A percentile compares a stretch with the other conserved stretches of the same genome.
These are phyloP conservation scores for Stomatorhinus walkeri DNA, from an alignment of 2,797 vertebrate species.

Conservation along the genomic window DNA sequence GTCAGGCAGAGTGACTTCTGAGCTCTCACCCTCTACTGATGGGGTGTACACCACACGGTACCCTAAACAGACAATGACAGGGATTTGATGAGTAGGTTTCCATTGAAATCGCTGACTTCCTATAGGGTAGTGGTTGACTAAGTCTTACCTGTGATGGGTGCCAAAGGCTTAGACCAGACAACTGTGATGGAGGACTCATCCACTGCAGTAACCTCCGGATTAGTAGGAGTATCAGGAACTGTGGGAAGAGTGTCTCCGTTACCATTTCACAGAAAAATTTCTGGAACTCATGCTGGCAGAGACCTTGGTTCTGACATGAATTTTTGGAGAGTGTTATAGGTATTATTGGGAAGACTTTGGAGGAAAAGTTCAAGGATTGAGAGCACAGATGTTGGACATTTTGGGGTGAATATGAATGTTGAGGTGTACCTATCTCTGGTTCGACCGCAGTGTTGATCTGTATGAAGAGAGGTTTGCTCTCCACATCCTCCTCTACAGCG, in stretches of 20 bases:
- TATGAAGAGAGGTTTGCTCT: conserved; percentile 83
- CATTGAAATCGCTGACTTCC: conserved; percentile 33
- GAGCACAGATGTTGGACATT: background rate
- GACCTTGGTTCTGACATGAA: background rate
- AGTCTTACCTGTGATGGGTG: conserved; percentile 84
- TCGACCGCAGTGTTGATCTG: conserved; percentile 83
- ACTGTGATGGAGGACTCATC: background rate
- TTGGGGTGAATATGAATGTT: background rate
- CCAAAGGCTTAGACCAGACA: conserved; percentile 81
- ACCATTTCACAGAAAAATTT: background rate
- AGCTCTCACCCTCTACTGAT: conserved; percentile 85
- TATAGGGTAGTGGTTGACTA: background rate
- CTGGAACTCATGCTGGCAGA: background rate
- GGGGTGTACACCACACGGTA: conserved; percentile 87
- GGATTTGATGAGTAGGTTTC: background rate
- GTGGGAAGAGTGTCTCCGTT: background rate
- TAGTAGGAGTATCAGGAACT: conserved; percentile 84
- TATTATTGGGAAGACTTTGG: background rate
- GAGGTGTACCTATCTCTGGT: conserved; percentile 45
- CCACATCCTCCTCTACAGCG: conserved; percentile 84
- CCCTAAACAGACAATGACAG: conserved; percentile 55
- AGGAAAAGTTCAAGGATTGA: background rate
- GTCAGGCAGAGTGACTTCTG: conserved; percentile 84
- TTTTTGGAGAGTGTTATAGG: background rate
- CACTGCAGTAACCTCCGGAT: conserved; percentile 72